Base-by-base conservation (phyloP, 2,888 invertebrate genomes). In the Ennomos fuscantarius region DNA sequence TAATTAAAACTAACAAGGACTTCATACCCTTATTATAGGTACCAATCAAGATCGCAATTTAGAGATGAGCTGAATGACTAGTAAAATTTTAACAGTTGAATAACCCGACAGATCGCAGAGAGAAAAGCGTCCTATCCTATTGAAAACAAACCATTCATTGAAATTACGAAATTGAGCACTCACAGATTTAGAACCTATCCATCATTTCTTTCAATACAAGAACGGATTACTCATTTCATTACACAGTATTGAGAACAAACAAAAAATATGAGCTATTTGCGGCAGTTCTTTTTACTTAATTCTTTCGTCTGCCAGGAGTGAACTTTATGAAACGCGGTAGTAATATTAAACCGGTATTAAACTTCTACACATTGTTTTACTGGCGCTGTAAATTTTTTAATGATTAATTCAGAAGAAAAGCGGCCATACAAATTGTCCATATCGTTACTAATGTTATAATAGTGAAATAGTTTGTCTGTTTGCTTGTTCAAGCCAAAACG, bases 171-270 rank as follows among this genome's bases (percentile, higher is more conserved):
- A 51, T 47, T 43, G 36, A 47, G 51, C 50, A 46, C 42, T 51
- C 45, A 45, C 39, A 51, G 56, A 67, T 69, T 67, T 53, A 64
- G 41, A 68, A 55, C 60, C 51, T 66, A 72, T 76, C 67, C 68
- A 76, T 80, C 76, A 77, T 67, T 69, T 46, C 50, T 37, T 58
- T 70, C 65, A 66, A 65, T 69, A 71, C 60, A 60, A 75, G 75
- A 72, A 78, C 70, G 72, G 73, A 83, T 83, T 81, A 84, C 74
- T 78, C 77, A 85, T 84, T 86, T 82, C 79, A 84, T 82, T 82
- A 79, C 77, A 72, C 56, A 63, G 60, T 70, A 66, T 63, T 37
- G 62, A 66, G 49, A 56, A 63, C 63, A 63, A 66, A 69, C 57
- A 63, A 65, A 69, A 68, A 65, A 63, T 37, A 43, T 41, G 9